Conservation (phyloP, 1,140 invertebrate species). For the Lithobius niger region DNA sequence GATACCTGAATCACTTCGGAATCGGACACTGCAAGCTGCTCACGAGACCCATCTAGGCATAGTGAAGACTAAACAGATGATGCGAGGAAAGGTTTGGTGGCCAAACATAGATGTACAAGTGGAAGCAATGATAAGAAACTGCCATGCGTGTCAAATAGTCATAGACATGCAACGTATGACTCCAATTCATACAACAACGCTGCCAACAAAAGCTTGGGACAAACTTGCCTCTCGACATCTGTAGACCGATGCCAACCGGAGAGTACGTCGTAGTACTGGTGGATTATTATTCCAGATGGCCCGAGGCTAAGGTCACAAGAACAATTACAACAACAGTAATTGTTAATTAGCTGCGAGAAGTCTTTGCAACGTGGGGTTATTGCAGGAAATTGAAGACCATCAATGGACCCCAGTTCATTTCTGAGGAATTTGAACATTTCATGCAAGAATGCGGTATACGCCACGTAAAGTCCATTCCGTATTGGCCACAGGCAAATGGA, state of each 20-base stretch:
- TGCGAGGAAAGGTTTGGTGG: slow-evolving; percentile 31
- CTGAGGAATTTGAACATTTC: slow-evolving; percentile 9
- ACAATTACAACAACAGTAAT: slow-evolving; percentile 9
- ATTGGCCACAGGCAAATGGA: slow-evolving; percentile 2
- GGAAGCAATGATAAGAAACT: slow-evolving; percentile 22
- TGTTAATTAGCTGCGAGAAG: slow-evolving; percentile 7
- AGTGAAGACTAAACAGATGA: slow-evolving; percentile 22
- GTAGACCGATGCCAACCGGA: slow-evolving; percentile 7
- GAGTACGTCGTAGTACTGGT: slow-evolving; percentile 7
- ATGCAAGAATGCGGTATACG: background rate
- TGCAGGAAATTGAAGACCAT: slow-evolving; percentile 8
- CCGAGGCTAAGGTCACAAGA: slow-evolving; percentile 1
- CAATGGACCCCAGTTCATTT: slow-evolving; percentile 14
- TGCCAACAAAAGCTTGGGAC: slow-evolving; percentile 9
- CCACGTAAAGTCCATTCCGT: background rate
- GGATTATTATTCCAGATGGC: slow-evolving; percentile 9
- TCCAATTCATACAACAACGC: background rate
- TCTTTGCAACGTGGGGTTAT: slow-evolving; percentile 10
- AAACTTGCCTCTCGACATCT: slow-evolving; percentile 8
- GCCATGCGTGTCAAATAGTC: slow-evolving; percentile 14
- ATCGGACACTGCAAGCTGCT: slow-evolving; percentile 10
- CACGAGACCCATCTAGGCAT: slow-evolving; percentile 27
- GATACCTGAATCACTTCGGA: background rate
- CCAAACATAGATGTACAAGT: slow-evolving; percentile 23
- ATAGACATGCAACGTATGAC: background rate